Base-by-base conservation (phyloP, 2,888 invertebrate species). In the Mechanitis messenoides region DNA sequence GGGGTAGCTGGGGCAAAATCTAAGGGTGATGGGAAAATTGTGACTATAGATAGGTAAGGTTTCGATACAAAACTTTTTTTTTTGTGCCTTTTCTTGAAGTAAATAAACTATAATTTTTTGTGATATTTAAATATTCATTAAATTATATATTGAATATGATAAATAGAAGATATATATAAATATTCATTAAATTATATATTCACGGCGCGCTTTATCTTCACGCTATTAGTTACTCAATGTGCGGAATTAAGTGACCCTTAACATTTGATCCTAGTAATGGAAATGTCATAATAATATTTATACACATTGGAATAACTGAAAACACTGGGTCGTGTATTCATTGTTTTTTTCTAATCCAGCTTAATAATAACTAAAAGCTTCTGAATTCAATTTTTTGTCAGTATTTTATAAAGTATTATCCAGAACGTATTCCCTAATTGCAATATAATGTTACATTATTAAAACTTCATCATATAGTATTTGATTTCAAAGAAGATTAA, bases 401-500 rank as follows among this genome's bases (percentile, higher is more conserved):
- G 20, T 20, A 20, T 20, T 20, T 20, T 20, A 20, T 20, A 20
- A 20, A 20, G 20, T 20, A 20, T 20, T 20, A 42, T 42, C 0
- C 42, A 42, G 42, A 42, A 42, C 42, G 6, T 42, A 7, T 67
- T 68, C 61, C 45, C 59, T 72, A 73, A 75, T 75, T 71, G 70
- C 73, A 61, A 70, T 76, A 74, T 76, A 68, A 60, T 63, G 68
- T 76, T 74, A 72, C 76, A 58, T 71, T 72, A 71, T 76, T 76
- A 75, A 71, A 72, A 72, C 61, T 71, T 68, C 45, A 55, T 46
- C 58, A 38, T 57, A 31, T 55, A 45, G 31, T 50, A 7, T 50
- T 50, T 31, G 11, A 50, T 9, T 50, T 50, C 28, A 28, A 47
- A 31, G 50, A 1, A 31, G 50, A 28, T 50, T 50, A 50, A 50